Base-by-base conservation (phyloP, 1,140 invertebrate genomes). In the Bradysia coprophila region DNA sequence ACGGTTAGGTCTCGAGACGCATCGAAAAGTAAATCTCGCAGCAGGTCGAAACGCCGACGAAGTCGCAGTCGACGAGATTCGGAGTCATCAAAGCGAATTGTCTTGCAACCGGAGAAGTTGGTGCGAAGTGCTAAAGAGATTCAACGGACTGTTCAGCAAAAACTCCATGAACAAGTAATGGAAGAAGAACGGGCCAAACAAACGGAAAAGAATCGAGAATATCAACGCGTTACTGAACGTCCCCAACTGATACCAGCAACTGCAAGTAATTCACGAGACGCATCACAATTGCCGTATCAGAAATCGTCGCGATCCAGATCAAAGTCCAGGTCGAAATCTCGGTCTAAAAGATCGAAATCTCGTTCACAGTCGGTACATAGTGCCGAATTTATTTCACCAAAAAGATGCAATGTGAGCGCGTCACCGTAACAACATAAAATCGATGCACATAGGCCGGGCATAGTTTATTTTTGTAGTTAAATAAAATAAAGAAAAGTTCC, bases 41-140 rank as follows among this genome's bases (percentile, higher is more conserved):
- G 48, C 31, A 43, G 41, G 21, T 21, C 3, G 42, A 21, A 28
- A 37, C 19, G 45, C 21, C 39, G 42, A 38, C 46, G 43, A 19
- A 41, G 44, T 45, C 11, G 16, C 46, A 42, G 23, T 46, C 40
- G 19, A 34, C 40, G 20, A 46, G 39, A 18, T 46, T 45, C 38
- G 44, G 45, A 10, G 38, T 41, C 3, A 49, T 49, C 9, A 44
- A 47, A 11, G 0, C 24, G 39, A 28, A 15, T 16, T 10, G 28
- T 13, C 19, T 41, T 59, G 5, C 54, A 58, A 44, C 45, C 57
- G 8, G 52, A 58, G 11, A 51, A 60, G 22, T 36, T 59, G 18
- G 53, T 58, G 15, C 48, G 44, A 1, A 59, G 54, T 0, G 57
- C 57, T 0, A 56, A 60, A 24, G 46, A 56, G 40, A 60, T 60